Evolutionary conservation across 2,797 vertebrate genomes (phyloP), one percentile per base, ranked within the genome.

Genomic region (Tamandua tetradactyla): DNA sequence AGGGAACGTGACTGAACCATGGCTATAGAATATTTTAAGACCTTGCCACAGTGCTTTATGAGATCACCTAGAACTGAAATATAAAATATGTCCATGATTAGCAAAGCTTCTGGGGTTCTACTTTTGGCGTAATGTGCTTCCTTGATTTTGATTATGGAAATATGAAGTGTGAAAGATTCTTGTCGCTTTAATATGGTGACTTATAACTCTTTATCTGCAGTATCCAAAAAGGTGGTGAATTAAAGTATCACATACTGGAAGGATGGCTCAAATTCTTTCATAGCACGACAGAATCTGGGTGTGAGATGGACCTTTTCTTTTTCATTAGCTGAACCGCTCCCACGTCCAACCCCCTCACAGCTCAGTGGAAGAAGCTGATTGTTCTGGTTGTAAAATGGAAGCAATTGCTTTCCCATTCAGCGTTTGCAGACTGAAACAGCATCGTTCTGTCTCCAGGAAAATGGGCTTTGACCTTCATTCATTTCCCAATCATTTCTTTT

Each of bases 101-200:
- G 27, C 49, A 71, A 81, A 80, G 23, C 52, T 78, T 87, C 72
- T 49, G 10, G 27, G 14, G 30, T 66, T 89, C 37, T 83, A 47
- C 62, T 75, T 57, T 42, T 23, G 30, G 5, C 30, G 20, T 37
- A 68, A 25, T 72, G 52, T 72, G 5, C 37, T 90, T 95, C 25
- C 62, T 52, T 35, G n/a, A 25, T 94, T 94, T 68, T 90, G 37
- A 78, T 32, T 35, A 42, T 66, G 20, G 40, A 94, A 61, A 69
- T 83, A 72, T 32, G n/a, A 92, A 93, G 27, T 68, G 37, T 83
- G 91, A 92, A 57, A 55, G 64, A 57, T 42, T 86, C 30, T 32
- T 32, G 5, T 86, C 68, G 64, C 13, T n/a, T 82, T 72, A 49
- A 30, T 35, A 22, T 23, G 44, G n/a, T 71, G 81, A 69, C 47